Base-by-base conservation (phyloP, 2,888 invertebrate species). In the Leptinotarsa tumamoca region DNA sequence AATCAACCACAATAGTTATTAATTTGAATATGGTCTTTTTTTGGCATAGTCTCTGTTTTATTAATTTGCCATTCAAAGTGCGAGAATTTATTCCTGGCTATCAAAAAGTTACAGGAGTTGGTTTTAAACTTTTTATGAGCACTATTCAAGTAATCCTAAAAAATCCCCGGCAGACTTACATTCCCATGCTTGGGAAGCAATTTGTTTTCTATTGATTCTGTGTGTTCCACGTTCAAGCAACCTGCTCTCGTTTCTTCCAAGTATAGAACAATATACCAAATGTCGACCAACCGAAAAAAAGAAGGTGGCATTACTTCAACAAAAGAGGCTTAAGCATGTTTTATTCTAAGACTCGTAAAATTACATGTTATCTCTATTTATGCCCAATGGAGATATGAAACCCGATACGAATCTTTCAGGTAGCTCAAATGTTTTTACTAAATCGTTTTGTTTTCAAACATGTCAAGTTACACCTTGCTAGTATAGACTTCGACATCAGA, bases 391-490 rank as follows among this genome's bases (percentile, higher is more conserved):
- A 77, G 75, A 77, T 77, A 71, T 71, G 68, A 68, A 71, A 73
- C 54, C 58, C 27, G 78, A 78, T 78, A 75, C 52, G 77, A 54
- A 68, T 71, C 70, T 72, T 72, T 74, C 78, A 78, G 78, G 78
- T 78, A 77, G 74, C 67, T 58, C 66, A 63, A 58, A 74, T 71
- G 73, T 76, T 73, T 70, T 68, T 69, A 73, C 73, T 73, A 68
- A 78, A 78, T 76, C 71, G 73, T 68, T 77, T 77, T 79, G 77
- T 79, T 79, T 77, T 77, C 72, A 73, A 77, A 79, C 76, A 74
- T 79, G 79, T 79, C 77, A 79, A 77, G 72, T 77, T 70, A 73
- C 79, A 79, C 79, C 79, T 79, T 79, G 79, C 77, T 66, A 73
- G 75, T 67, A 75, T 72, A 71, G 67, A 68, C 69, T 69, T 68